These are phyloP conservation scores for Osedax frankpressi DNA, from an alignment of 2,888 invertebrate species.

Conservation along the genomic window DNA sequence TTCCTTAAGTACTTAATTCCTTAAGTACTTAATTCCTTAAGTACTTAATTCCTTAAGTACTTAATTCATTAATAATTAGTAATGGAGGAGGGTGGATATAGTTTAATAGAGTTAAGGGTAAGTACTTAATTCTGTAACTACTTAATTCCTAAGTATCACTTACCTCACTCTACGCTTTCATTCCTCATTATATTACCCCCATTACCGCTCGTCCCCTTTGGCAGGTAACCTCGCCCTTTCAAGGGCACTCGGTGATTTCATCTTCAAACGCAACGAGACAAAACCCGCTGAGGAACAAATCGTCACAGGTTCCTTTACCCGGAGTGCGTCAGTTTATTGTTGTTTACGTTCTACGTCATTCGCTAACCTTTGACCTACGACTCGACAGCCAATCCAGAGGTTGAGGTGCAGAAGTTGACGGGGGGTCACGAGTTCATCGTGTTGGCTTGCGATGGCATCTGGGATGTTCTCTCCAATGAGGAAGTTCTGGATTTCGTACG, in stretches of 20 bases:
- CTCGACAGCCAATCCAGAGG: constrained; percentile 75
- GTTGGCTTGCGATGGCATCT: constrained; percentile 94
- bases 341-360: background rate
- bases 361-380: background rate
- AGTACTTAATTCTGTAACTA: too few species aligned
- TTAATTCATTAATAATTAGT: too few species aligned
- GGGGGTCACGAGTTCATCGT: constrained; percentile 92
- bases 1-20: too few species aligned
- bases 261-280: constrained; percentile 77
- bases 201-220: too few species aligned
- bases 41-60: too few species aligned
- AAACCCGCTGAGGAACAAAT: constrained; percentile 84
- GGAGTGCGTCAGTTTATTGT: background rate
- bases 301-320: constrained; percentile 70
- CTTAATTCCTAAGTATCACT: too few species aligned
- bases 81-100: too few species aligned
- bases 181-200: too few species aligned
- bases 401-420: constrained; percentile 64
- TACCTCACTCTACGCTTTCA: too few species aligned
- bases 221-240: constrained; percentile 78
- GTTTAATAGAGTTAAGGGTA: too few species aligned
- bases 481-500: constrained; percentile 84
- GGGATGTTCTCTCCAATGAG: constrained; percentile 92
- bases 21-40: too few species aligned
- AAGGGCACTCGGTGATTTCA: constrained; percentile 88